Evolutionary conservation across 2,888 invertebrate genomes (phyloP), one percentile per base, ranked within the genome.

Genomic region (Pyrocoelia pectoralis): DNA sequence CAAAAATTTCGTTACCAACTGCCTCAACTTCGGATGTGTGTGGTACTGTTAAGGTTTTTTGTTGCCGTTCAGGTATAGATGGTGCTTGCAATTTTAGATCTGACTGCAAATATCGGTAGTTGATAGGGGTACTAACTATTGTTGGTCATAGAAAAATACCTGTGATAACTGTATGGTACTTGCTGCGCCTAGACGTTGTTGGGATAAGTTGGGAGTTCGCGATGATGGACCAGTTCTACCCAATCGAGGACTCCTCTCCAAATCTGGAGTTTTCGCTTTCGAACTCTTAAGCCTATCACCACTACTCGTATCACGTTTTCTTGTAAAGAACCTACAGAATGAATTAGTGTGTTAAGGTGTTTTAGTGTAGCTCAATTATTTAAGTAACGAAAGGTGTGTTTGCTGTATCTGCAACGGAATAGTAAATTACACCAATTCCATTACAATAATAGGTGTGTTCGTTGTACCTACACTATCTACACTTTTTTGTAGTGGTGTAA

Each of bases 1-100:
- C 95, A 73, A 91, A 95, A 70, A 94, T 90, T 81, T 95, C 95
- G 73, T 94, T 90, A 66, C 94, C 94, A 2, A 93, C 89, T 0
- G 92, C 86, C 77, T 94, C 94, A 0, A 94, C 88, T 0, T 89
- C 87, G 0, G 88, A 89, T 6, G 90, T 89, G 0, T 88, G 85
- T 0, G 88, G 82, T 0, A 91, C 88, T 0, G 93, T 91, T 83
- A 92, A 87, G 67, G 89, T 89, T 73, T 92, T 92, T 18, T 87
- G 88, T 8, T 90, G 86, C 4, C 70, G 59, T 18, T 68, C 67
- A 10, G 68, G 65, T 12, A 69, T 55, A 5, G 70, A 68, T 9
- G 69, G 66, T 3, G 70, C 60, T 61, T 70, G 70, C n/a, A 68
- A 40, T 41, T 66, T 66, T 29, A 67, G 59, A 52, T 70, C 70